phyloP scores from a whole-genome alignment of 2,113 vertebrate species.

The Pseudorasbora parva region DNA sequence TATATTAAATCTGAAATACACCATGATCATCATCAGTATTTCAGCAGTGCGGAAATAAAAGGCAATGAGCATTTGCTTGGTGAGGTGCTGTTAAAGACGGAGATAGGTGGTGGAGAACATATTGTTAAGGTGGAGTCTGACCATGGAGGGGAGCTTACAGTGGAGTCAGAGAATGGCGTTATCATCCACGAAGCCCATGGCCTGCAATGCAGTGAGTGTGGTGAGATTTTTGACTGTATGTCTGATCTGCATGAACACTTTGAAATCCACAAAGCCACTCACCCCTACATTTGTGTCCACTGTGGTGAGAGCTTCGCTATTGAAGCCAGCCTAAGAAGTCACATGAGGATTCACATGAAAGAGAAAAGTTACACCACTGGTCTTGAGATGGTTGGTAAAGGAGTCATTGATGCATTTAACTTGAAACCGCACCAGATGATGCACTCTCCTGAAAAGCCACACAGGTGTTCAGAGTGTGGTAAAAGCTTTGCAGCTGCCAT shows the following conservation, averaged over 20 bases:
- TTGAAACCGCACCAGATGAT: slow-evolving; percentile 82
- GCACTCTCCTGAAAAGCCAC: slow-evolving; percentile 79
- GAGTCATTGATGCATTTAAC: slow-evolving; percentile 78
- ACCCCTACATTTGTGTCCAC: slow-evolving; percentile 80
- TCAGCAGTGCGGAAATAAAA: slow-evolving; percentile 71
- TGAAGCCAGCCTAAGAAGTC: slow-evolving; percentile 79
- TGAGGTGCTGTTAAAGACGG: slow-evolving; percentile 75
- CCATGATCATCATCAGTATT: slow-evolving; percentile 75
- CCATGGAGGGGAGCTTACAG: slow-evolving; percentile 77
- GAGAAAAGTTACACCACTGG: slow-evolving; percentile 78
- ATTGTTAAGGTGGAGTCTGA: slow-evolving; percentile 79
- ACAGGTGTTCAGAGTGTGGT: slow-evolving; percentile 79
- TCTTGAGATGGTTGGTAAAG: slow-evolving; percentile 80
- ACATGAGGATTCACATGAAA: slow-evolving; percentile 83
- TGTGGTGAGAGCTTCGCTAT: slow-evolving; percentile 81
- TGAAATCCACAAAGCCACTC: slow-evolving; percentile 80
- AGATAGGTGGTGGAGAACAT: slow-evolving; percentile 71
- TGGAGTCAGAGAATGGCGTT: slow-evolving; percentile 80
- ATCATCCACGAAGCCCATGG: slow-evolving; percentile 82
- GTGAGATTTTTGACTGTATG: slow-evolving; percentile 80
- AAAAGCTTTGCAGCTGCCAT: slow-evolving; percentile 81
- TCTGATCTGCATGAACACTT: slow-evolving; percentile 81
- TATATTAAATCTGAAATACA: slow-evolving; percentile 78
- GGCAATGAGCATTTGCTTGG: slow-evolving; percentile 72
- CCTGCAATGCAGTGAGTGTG: slow-evolving; percentile 80